These are phyloP conservation scores for Melipona quadrifasciata DNA, from an alignment of 1,140 invertebrate species.

Conservation along the genomic window DNA sequence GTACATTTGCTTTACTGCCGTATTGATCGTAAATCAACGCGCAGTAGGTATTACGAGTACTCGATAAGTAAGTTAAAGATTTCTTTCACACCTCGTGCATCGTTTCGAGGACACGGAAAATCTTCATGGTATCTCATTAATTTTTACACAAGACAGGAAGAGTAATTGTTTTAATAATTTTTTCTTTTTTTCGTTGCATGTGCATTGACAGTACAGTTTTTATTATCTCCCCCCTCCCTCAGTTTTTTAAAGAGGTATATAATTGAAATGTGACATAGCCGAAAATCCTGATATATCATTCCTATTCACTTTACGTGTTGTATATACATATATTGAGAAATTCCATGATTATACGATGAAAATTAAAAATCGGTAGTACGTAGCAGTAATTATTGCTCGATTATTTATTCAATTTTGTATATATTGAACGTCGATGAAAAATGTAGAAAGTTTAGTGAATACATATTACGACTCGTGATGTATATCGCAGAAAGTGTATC, in stretches of 20 bases:
- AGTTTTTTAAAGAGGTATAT: constrained; percentile 29
- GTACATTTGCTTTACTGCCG: constrained; percentile 54
- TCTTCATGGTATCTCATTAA: constrained; percentile 11
- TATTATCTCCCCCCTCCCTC: neutral
- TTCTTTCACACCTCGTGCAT: constrained; percentile 29
- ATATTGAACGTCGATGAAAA: constrained; percentile 65
- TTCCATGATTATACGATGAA: constrained; percentile 50
- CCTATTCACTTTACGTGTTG: constrained; percentile 62
- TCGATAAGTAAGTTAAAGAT: constrained; percentile 52
- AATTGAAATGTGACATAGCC: constrained; percentile 50
- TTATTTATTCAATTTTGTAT: constrained; percentile 79
- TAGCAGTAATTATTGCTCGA: constrained; percentile 62
- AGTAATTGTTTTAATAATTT: constrained; percentile 21
- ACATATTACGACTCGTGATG: constrained; percentile 51
- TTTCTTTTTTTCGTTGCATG: constrained; percentile 26
- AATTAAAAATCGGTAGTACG: constrained; percentile 59
- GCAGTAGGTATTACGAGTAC: constrained; percentile 16
- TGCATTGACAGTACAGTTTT: constrained; percentile 39
- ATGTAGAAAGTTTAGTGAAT: constrained; percentile 69
- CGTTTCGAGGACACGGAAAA: constrained; percentile 14
- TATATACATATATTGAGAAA: constrained; percentile 64
- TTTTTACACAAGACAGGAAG: constrained; percentile 35
- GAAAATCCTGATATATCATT: constrained; percentile 57
- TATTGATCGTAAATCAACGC: neutral
- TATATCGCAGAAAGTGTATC: constrained; percentile 40